phyloP scores from a whole-genome alignment of 2,797 vertebrate species.

The Okamejei kenojei region DNA sequence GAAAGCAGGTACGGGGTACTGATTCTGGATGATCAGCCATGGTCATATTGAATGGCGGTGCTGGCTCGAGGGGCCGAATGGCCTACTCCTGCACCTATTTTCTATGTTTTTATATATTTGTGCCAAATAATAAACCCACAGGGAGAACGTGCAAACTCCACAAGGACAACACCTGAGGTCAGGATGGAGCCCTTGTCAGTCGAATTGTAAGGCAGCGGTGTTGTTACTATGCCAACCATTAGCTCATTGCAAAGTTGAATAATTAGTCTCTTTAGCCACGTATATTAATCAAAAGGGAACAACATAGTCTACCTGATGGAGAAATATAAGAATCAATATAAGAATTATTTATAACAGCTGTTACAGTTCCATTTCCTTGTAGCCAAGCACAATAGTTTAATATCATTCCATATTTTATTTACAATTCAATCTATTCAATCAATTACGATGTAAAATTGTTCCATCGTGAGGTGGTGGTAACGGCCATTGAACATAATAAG shows the following conservation, averaged over 20 bases:
- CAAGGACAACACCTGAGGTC: no score
- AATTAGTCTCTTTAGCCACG: not conserved
- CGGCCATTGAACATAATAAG: not conserved
- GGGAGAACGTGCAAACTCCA: no score
- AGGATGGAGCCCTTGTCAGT: no score
- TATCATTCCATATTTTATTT: conserved; percentile 2
- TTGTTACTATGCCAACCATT: no score
- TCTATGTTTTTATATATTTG: no score
- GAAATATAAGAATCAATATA: not conserved
- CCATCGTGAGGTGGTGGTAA: not conserved
- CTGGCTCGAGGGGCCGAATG: no score
- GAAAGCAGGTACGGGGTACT: no score
- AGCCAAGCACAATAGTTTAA: not conserved
- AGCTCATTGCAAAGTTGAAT: not conserved
- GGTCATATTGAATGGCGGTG: no score
- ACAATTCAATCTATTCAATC: not conserved
- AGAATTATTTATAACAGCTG: not conserved
- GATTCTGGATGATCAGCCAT: no score
- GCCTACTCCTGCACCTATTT: no score
- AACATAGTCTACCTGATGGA: not conserved
- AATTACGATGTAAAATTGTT: not conserved
- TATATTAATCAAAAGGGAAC: not conserved
- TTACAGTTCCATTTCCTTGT: not conserved
- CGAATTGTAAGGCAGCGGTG: no score
- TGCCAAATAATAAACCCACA: no score